These are phyloP conservation scores for Calcarius lapponicus DNA, from an alignment of 2,797 vertebrate species.

Conservation along the genomic window DNA sequence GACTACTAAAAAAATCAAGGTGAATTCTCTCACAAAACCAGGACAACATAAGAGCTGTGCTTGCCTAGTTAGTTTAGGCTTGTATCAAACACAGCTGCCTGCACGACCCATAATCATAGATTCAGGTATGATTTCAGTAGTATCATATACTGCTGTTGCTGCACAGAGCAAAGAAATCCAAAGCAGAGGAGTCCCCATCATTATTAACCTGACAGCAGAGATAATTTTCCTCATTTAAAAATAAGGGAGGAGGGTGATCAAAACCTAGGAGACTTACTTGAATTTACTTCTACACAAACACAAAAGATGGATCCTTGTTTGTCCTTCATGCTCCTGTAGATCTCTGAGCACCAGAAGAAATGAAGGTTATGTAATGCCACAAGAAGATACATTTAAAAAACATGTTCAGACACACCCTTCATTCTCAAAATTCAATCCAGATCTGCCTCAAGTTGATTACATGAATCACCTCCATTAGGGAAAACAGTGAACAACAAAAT, in stretches of 20 bases:
- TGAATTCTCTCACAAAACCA: neutral
- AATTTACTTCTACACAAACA: neutral
- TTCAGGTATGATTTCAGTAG: neutral
- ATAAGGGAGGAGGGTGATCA: neutral
- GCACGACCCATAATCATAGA: neutral
- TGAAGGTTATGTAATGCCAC: neutral
- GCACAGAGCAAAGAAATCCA: neutral
- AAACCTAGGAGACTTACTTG: neutral
- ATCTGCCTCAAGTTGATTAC: neutral
- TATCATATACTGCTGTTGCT: neutral
- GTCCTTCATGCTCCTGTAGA: neutral
- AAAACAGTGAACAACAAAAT: neutral
- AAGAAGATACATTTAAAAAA: neutral
- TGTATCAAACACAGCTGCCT: neutral
- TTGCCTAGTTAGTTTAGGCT: neutral
- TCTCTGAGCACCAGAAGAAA: neutral
- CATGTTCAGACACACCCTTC: accelerated
- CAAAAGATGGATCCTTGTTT: neutral
- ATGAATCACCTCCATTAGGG: accelerated
- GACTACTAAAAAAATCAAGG: neutral
- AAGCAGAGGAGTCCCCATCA: neutral
- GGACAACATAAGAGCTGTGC: neutral
- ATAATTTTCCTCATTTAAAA: neutral
- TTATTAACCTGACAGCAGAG: neutral
- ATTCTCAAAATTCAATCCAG: neutral